These are phyloP conservation scores for Anagrus nilaparvatae DNA, from an alignment of 1,140 invertebrate genomes.

Conservation along the genomic window DNA sequence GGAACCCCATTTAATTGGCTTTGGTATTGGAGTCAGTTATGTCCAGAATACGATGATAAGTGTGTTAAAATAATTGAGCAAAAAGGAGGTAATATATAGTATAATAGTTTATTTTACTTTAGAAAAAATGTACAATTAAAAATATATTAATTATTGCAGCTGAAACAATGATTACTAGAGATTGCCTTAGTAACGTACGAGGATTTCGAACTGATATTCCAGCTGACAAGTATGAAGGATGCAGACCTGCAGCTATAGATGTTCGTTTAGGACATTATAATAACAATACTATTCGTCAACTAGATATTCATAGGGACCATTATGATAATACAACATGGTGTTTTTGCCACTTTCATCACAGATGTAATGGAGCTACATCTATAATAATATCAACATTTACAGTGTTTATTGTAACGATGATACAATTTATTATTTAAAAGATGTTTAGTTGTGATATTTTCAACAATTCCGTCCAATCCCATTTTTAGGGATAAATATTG, in stretches of 20 bases:
- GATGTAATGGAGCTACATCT: slow-evolving; percentile 57
- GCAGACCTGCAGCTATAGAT: slow-evolving; percentile 68
- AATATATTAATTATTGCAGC: slow-evolving; percentile 41
- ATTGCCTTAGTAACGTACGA: slow-evolving; percentile 72
- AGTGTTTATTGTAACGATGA: slow-evolving; percentile 6
- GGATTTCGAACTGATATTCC: slow-evolving; percentile 75
- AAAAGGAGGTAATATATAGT: slow-evolving; percentile 61
- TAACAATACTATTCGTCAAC: slow-evolving; percentile 74
- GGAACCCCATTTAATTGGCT: slow-evolving; percentile 75
- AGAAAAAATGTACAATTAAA: slow-evolving; percentile 2
- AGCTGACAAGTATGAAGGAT: slow-evolving; percentile 86
- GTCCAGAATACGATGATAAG: slow-evolving; percentile 73
- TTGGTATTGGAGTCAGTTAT: slow-evolving; percentile 62
- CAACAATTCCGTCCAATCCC: slow-evolving; percentile 9
- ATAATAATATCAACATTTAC: slow-evolving; percentile 22
- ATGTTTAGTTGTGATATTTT: background rate
- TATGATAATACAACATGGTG: slow-evolving; percentile 80
- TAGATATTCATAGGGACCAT: slow-evolving; percentile 74
- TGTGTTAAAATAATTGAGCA: slow-evolving; percentile 85
- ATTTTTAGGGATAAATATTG: background rate
- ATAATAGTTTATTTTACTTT: background rate
- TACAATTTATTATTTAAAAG: slow-evolving; percentile 12
- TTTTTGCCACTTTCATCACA: slow-evolving; percentile 83
- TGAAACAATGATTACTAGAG: slow-evolving; percentile 68
- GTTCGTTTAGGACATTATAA: slow-evolving; percentile 75